phyloP scores from a whole-genome alignment of 2,888 invertebrate species.

The Phragmatobia fuliginosa region DNA sequence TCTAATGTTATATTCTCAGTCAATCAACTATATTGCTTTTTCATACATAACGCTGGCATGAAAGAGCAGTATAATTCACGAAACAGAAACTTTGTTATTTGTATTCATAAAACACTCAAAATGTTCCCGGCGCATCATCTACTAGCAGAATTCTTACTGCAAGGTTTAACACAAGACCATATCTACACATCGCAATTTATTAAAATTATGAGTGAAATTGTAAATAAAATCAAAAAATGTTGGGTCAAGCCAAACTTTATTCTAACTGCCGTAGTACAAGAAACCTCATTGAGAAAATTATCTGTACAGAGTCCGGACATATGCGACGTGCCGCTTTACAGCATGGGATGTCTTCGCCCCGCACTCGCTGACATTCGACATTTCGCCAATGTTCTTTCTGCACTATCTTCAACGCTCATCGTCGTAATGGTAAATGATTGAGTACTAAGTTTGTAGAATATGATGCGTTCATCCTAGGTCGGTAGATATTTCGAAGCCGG shows the following conservation, averaged over 20 bases:
- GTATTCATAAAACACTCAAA: not conserved
- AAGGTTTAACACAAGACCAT: no score
- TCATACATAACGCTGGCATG: no score
- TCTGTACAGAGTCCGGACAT: conserved; percentile 55
- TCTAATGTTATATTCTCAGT: no score
- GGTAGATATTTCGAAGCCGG: not conserved
- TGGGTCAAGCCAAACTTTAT: not conserved
- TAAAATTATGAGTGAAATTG: no score
- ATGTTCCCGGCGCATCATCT: not conserved
- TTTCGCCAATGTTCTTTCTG: conserved; percentile 66
- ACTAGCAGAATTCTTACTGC: not conserved
- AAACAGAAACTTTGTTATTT: no score
- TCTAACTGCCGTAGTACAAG: not conserved
- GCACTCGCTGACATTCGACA: conserved; percentile 69
- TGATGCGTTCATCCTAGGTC: not conserved
- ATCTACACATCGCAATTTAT: no score
- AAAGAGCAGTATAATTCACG: no score
- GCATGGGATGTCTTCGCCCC: conserved; percentile 68
- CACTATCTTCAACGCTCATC: conserved; percentile 69
- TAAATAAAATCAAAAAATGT: no score
- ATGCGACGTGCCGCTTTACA: conserved; percentile 64
- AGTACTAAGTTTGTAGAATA: not conserved
- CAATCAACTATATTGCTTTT: no score
- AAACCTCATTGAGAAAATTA: not conserved
- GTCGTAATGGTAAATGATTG: conserved; percentile 67